Conservation (phyloP, 2,888 invertebrate genomes). For the Yponomeuta cagnagella region DNA sequence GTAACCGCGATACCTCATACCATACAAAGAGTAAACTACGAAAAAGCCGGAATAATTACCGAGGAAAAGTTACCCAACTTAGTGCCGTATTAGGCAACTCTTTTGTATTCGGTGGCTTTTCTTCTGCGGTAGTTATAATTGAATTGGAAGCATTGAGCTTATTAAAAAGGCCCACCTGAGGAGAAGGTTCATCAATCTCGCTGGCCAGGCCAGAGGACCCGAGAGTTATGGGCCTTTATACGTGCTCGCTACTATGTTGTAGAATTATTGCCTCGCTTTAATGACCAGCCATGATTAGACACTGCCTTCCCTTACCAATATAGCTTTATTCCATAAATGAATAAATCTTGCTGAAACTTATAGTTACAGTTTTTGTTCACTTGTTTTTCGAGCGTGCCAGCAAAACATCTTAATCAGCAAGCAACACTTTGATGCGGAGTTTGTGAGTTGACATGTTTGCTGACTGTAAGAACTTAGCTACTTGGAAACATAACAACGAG, state of each 20-base stretch:
- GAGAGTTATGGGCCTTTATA: conserved; percentile 68
- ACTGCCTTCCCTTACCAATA: conserved; percentile 49
- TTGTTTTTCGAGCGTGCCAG: not conserved
- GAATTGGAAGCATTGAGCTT: conserved; percentile 40
- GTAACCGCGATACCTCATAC: not conserved
- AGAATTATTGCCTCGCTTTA: conserved; percentile 68
- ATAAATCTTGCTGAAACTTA: conserved; percentile 48
- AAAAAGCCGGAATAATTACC: not conserved
- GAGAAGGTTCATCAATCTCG: conserved; percentile 66
- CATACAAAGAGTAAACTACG: not conserved
- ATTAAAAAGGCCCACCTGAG: conserved; percentile 68
- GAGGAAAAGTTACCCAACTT: not conserved
- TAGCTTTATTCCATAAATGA: conserved; percentile 65
- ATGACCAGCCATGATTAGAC: conserved; percentile 67
- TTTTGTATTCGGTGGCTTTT: not conserved
- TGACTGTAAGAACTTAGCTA: not conserved
- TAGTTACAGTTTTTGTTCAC: not conserved
- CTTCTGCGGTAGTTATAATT: conserved; percentile 20
- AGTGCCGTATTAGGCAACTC: not conserved
- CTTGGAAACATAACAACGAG: too few relatives aligned
- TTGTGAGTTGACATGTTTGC: not conserved
- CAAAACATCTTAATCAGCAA: not conserved
- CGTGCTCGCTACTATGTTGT: conserved; percentile 65
- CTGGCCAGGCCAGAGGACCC: conserved; percentile 57
- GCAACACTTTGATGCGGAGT: not conserved